These are phyloP conservation scores for Phorcus lineatus DNA, from an alignment of 2,888 invertebrate species.

Conservation along the genomic window DNA sequence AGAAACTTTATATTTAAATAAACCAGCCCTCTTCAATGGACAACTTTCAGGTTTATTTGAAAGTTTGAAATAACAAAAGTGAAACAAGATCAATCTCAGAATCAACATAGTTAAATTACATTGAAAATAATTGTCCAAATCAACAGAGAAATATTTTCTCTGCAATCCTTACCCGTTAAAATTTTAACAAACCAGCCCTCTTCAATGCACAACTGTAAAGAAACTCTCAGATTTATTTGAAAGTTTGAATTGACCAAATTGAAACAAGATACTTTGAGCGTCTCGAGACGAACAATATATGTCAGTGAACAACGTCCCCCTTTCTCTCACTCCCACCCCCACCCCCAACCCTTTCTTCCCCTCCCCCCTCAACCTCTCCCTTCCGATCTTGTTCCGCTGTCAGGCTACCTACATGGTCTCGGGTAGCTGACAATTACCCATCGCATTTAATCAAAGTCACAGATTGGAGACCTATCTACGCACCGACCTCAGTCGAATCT, in stretches of 20 bases:
- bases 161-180: too few species aligned
- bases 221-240: neutral
- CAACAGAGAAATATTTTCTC: too few species aligned
- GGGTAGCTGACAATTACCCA: slow-evolving; percentile 13
- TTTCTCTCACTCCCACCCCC: neutral
- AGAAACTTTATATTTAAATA: too few species aligned
- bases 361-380: neutral
- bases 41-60: too few species aligned
- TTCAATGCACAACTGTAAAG: neutral
- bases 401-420: neutral
- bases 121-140: too few species aligned
- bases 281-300: too few species aligned
- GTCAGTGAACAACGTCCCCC: neutral
- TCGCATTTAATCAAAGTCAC: slow-evolving; percentile 22
- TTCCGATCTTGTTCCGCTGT: neutral
- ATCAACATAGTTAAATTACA: too few species aligned
- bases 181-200: neutral
- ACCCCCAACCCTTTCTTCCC: neutral
- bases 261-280: neutral
- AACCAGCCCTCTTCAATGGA: too few species aligned
- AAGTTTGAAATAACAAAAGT: too few species aligned
- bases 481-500: slow-evolving; percentile 13
- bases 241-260: slow-evolving; percentile 5
- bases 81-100: too few species aligned
- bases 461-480: slow-evolving; percentile 4